Base-by-base conservation (phyloP, 2,797 vertebrate species). In the Phoxinus dragarum region DNA sequence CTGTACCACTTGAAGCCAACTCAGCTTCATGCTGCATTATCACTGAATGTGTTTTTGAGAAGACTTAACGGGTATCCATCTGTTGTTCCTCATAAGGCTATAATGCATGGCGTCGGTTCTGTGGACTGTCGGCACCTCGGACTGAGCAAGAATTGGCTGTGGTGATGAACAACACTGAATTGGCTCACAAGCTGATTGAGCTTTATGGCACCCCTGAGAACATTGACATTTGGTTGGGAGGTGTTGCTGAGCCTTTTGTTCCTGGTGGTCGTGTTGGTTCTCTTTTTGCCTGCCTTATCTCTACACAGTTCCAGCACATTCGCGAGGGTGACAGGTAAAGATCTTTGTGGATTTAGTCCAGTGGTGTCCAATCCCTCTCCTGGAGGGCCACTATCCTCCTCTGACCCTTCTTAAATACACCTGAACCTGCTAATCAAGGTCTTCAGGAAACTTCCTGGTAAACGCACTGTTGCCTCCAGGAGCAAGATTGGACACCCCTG, bases 211-310 rank as follows among this genome's bases (percentile, higher is more conserved):
- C 96, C 0, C 90, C 95, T 0, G 86, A 91, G 49, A 99, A 98
- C 90, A 98, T 98, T 0, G 97, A 99, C n/a, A 40, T 98, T 82
- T 99, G 97, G 97, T n/a, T 97, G 0, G 97, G 96, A 40, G 97
- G 94, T 0, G 82, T 96, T 0, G 94, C 96, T 0, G 98, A 99
- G 88, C 97, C 97, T 0, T 94, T 96, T 34, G 92, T 96, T 17
- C 16, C 6, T 0, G 91, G 89, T 0, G 96, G 96, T 54, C 95
- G 96, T 4, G 96, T 97, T 1, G 98, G 98, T 0, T 94, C 96
- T 16, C 95, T 98, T 78, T 92, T 98, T 31, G 83, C 97, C 84
- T 99, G 97, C 89, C 93, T 98, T 87, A 93, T 98, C 1, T 95
- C 95, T 59, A 91, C 44, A 5, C 97, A 98, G 93, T 98, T 99